Evolutionary conservation across 2,888 invertebrate species (phyloP), one percentile per base, ranked within the genome.

Genomic region (Petrolisthes manimaculis): DNA sequence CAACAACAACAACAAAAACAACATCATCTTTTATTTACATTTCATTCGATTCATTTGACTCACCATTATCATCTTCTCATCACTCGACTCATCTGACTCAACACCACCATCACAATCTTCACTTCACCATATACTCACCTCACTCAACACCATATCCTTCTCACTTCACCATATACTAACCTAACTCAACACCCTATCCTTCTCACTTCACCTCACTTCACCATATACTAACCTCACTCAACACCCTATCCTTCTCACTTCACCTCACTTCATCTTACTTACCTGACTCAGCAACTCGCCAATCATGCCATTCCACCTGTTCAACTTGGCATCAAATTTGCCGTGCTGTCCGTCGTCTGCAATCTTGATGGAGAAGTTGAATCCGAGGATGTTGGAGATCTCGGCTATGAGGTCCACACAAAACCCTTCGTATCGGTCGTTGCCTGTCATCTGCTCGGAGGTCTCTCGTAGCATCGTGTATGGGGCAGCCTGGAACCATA

Each of bases 381-480:
- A 94, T 24, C 93, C 92, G 5, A 93, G 92, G 3, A 92, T 92
- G 55, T 92, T 92, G n/a, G 94, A 92, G 91, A 94, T 93, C 90
- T 93, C 93, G 67, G 93, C 91, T 78, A 94, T 92, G 71, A 94
- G 91, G 91, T 94, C 94, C n/a, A 94, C 92, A 91, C 94, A 93
- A 92, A 94, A 94, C 18, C 93, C 93, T 89, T 93, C 93, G 90
- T 92, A 93, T 79, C 92, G 92, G 67, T 93, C 93, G 89, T 93
- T 93, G 5, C 93, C 93, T 3, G 92, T 91, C 55, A 92, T 92
- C 4, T 91, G 92, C 2, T 92, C 91, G 18, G 95, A 93, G 0
- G 96, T 95, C 92, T 96, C 95, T 92, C 96, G 97, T n/a, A 96
- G 93, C 96, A 97, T 97, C 14, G 97, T 96, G 92, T 98, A 98